Percentiles rank a stretch among this genome's conserved stretches.
Conservation (phyloP, 2,797 vertebrate species). For the Rhynchonycteris naso region DNA sequence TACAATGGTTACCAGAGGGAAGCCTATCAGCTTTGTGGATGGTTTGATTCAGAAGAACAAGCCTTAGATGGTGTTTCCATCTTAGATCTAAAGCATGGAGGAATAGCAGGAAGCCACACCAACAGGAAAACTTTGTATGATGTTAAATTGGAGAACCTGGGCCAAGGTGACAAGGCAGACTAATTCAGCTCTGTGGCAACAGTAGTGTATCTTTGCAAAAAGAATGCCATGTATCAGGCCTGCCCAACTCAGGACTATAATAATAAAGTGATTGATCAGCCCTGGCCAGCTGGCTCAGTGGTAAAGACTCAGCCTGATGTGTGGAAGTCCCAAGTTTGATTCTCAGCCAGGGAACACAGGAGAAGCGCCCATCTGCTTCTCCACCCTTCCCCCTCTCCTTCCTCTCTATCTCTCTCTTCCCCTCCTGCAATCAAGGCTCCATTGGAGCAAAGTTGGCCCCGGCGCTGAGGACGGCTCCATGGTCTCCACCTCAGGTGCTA, state of each 20-base stretch:
- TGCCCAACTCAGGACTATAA: conserved; percentile 96
- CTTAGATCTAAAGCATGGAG: conserved; percentile 90
- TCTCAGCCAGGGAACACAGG: no score
- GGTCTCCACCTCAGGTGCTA: no score
- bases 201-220: conserved; percentile 95
- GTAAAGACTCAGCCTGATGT: no score
- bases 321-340: no score
- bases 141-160: conserved; percentile 95
- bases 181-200: conserved; percentile 95
- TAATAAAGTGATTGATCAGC: conserved; percentile 87
- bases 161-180: conserved; percentile 98
- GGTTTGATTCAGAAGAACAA: conserved; percentile 98
- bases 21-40: no score
- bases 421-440: no score
- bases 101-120: conserved; percentile 83
- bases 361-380: no score
- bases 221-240: conserved; percentile 97
- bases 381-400: no score
- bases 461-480: no score
- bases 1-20: neutral
- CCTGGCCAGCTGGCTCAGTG: no score
- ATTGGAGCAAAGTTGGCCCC: no score
- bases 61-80: conserved; percentile 92
- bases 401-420: no score
- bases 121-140: conserved; percentile 96